Evolutionary conservation across 1,140 invertebrate species (phyloP).

Genomic region (Luehdorfia chinensis): DNA sequence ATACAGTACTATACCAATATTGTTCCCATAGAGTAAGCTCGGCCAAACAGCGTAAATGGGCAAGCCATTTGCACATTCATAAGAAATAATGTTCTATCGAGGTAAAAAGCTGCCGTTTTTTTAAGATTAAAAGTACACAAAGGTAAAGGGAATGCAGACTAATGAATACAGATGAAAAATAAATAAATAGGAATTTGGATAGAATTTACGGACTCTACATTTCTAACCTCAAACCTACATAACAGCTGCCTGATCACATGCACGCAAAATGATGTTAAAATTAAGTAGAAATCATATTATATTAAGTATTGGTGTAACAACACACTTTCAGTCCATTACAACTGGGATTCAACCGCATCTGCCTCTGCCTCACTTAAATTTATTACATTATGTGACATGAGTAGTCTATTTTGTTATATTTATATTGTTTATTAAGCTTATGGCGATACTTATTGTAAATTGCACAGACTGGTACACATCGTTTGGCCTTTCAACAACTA

Average conservation of each 20-base stretch:
- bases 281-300: conserved; percentile 11
- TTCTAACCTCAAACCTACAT: conserved; percentile 45
- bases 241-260: conserved; percentile 57
- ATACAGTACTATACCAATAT: conserved; percentile 54
- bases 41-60: conserved; percentile 44
- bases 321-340: conserved; percentile 13
- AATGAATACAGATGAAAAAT: conserved; percentile 29
- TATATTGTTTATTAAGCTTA: conserved; percentile 27
- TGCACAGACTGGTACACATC: conserved; percentile 26
- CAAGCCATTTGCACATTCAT: not conserved
- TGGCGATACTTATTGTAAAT: conserved; percentile 23
- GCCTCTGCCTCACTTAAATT: conserved; percentile 35
- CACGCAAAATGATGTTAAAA: conserved; percentile 39
- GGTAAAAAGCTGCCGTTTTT: conserved; percentile 60
- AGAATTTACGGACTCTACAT: conserved; percentile 38
- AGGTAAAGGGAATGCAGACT: conserved; percentile 20
- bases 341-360: conserved; percentile 37
- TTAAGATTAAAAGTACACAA: conserved; percentile 33
- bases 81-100: conserved; percentile 17
- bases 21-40: conserved; percentile 72
- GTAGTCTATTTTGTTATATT: conserved; percentile 32
- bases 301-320: conserved; percentile 22
- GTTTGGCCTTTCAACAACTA: conserved; percentile 3
- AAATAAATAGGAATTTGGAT: conserved; percentile 27
- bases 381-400: conserved; percentile 40